Conservation (phyloP, 1,140 invertebrate species). For the Episyrphus balteatus region DNA sequence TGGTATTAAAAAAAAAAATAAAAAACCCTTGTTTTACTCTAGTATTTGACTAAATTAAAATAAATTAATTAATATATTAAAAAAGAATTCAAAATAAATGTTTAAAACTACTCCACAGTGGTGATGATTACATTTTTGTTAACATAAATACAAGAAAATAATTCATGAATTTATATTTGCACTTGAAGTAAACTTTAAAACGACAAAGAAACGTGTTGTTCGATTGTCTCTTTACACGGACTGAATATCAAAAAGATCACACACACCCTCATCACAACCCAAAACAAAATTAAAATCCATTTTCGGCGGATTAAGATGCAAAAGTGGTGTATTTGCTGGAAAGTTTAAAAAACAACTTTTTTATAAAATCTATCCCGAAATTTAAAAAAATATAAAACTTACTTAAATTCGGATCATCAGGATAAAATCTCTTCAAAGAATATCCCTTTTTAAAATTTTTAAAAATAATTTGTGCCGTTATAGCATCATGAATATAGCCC, state of each 20-base stretch:
- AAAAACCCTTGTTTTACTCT: too few relatives aligned
- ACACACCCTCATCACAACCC: slow-evolving; percentile 30
- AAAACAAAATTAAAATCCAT: slow-evolving; percentile 31
- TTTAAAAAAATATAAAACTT: neutral
- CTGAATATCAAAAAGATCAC: slow-evolving; percentile 32
- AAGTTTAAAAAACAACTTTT: neutral
- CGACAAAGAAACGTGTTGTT: too few relatives aligned
- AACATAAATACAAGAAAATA: too few relatives aligned
- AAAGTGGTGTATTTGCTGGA: slow-evolving; percentile 29
- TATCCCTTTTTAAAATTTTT: slow-evolving; percentile 25
- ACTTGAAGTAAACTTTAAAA: too few relatives aligned
- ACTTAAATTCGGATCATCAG: slow-evolving; percentile 34
- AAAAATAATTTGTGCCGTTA: slow-evolving; percentile 31
- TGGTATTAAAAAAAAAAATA: too few relatives aligned
- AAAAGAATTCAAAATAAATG: too few relatives aligned
- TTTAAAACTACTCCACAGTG: too few relatives aligned
- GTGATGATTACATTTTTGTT: too few relatives aligned
- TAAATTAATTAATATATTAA: too few relatives aligned
- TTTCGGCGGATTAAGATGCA: slow-evolving; percentile 30
- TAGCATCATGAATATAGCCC: slow-evolving; percentile 10
- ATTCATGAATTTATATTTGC: too few relatives aligned
- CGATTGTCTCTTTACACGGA: slow-evolving; percentile 1
- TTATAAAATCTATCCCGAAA: neutral
- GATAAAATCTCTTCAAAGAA: slow-evolving; percentile 27
- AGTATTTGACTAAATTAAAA: too few relatives aligned